phyloP scores from a whole-genome alignment of 2,113 vertebrate genomes.

The Cinclus cinclus region DNA sequence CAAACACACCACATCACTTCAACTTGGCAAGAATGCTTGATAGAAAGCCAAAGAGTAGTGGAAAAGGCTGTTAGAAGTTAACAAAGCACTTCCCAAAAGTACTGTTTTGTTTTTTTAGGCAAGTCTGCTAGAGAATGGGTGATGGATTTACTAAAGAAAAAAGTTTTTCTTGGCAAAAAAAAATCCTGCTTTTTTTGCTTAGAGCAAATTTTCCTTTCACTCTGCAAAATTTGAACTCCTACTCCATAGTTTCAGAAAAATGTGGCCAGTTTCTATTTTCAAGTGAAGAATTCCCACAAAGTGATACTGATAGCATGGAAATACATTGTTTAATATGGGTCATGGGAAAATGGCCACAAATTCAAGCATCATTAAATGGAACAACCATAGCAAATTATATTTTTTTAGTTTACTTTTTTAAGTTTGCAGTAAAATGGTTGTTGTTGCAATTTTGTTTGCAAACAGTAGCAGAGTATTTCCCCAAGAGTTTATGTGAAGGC shows the following conservation, averaged over 20 bases:
- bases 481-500: neutral
- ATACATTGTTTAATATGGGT: neutral
- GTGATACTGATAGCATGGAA: neutral
- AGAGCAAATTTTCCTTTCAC: slow-evolving; percentile 52
- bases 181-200: neutral
- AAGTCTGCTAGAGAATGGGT: slow-evolving; percentile 51
- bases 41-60: slow-evolving; percentile 60
- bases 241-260: slow-evolving; percentile 37
- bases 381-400: neutral
- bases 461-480: neutral
- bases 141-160: slow-evolving; percentile 58
- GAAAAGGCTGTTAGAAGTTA: slow-evolving; percentile 68
- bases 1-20: slow-evolving; percentile 62
- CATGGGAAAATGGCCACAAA: slow-evolving; percentile 28
- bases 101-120: slow-evolving; percentile 63
- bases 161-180: slow-evolving; percentile 59
- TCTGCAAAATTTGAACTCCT: slow-evolving; percentile 51
- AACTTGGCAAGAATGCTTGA: slow-evolving; percentile 49
- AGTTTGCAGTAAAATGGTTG: neutral
- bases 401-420: neutral
- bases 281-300: slow-evolving; percentile 50
- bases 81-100: slow-evolving; percentile 70
- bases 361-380: neutral
- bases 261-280: slow-evolving; percentile 19
- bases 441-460: neutral